Conservation (phyloP, 2,113 vertebrate species). For the Galeopterus variegatus region DNA sequence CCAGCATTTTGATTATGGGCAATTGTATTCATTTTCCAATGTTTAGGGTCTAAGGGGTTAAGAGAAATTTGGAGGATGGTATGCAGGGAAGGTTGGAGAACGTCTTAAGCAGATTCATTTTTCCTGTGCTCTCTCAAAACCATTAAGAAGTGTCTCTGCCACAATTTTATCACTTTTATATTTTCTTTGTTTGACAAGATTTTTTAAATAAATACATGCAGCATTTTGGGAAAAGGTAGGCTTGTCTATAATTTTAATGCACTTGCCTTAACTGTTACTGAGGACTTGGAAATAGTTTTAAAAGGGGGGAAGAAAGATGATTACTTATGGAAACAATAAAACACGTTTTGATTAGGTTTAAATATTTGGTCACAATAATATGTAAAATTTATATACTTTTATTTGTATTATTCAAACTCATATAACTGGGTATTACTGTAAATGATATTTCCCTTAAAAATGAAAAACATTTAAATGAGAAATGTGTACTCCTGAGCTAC, state of each 20-base stretch:
- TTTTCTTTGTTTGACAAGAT: conserved; percentile 2
- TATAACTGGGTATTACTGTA: neutral
- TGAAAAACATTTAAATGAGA: neutral
- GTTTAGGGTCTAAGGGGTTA: neutral
- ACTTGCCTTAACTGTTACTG: neutral
- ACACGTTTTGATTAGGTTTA: conserved; percentile 42
- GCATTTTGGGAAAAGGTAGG: neutral
- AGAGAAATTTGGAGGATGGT: neutral
- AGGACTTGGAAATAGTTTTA: conserved; percentile 36
- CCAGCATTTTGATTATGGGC: neutral
- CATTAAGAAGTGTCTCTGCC: neutral
- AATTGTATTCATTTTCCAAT: neutral
- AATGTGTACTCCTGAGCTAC: neutral
- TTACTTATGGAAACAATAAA: neutral
- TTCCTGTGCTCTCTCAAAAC: neutral
- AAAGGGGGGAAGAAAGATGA: neutral
- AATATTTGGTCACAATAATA: neutral
- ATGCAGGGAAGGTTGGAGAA: neutral
- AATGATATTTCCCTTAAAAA: conserved; percentile 43
- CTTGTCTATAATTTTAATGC: conserved; percentile 4
- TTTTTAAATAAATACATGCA: conserved; percentile 54
- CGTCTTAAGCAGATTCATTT: neutral
- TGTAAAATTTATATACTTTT: neutral
- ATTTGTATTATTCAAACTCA: conserved; percentile 1
- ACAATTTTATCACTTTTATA: neutral